Evolutionary conservation across 2,888 invertebrate genomes (phyloP).

Genomic region (Rhagonycha fulva): DNA sequence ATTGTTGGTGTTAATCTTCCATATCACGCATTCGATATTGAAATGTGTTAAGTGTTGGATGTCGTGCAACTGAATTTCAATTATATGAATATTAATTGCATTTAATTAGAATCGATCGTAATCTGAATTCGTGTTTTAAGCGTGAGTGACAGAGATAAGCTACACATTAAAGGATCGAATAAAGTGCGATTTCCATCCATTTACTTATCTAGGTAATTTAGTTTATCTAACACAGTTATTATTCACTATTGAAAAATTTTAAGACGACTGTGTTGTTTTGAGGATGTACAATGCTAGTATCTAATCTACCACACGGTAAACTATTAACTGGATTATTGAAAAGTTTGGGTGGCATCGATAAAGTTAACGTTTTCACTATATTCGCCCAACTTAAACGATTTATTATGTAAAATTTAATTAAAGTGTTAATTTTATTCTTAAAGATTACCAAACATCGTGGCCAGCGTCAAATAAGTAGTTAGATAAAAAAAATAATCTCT

Average conservation of each 20-base stretch:
- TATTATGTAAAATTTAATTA: slow-evolving; percentile 14
- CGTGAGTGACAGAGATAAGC: slow-evolving; percentile 14
- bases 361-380: background rate
- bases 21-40: background rate
- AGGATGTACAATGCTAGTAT: slow-evolving; percentile 10
- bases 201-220: slow-evolving; percentile 31
- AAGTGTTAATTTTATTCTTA: slow-evolving; percentile 4
- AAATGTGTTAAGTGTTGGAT: slow-evolving; percentile 24
- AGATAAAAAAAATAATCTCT: background rate
- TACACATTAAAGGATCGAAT: slow-evolving; percentile 17
- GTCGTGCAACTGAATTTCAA: slow-evolving; percentile 26
- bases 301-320: slow-evolving; percentile 13
- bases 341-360: slow-evolving; percentile 21
- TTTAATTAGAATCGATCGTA: slow-evolving; percentile 25
- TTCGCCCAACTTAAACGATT: background rate
- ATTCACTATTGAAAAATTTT: slow-evolving; percentile 8
- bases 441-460: background rate
- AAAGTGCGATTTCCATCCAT: slow-evolving; percentile 29
- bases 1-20: background rate
- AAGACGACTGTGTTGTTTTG: slow-evolving; percentile 20
- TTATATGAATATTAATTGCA: slow-evolving; percentile 29
- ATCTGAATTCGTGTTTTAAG: slow-evolving; percentile 17
- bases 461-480: background rate
- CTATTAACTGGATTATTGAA: slow-evolving; percentile 6
- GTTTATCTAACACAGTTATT: slow-evolving; percentile 22